phyloP scores from a whole-genome alignment of 2,888 invertebrate genomes.

The Escarpia spicata region DNA sequence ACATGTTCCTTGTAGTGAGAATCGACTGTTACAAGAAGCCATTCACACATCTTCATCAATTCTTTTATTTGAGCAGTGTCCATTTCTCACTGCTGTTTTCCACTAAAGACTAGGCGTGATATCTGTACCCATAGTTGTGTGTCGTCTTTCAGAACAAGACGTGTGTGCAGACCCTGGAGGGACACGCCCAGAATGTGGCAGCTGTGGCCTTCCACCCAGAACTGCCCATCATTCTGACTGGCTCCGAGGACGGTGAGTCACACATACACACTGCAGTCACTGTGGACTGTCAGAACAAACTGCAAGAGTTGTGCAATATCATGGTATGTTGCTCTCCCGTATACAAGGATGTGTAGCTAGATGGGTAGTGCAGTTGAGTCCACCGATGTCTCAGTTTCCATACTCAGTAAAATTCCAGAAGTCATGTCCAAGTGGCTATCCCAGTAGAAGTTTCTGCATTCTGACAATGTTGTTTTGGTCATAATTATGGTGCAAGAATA shows the following conservation, averaged over 20 bases:
- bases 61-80: too few species aligned
- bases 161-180: slow-evolving; percentile 96
- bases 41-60: background rate
- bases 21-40: background rate
- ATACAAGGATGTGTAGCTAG: background rate
- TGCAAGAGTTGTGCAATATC: too few species aligned
- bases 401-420: background rate
- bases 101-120: background rate
- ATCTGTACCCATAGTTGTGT: background rate
- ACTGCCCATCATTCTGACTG: slow-evolving; percentile 93
- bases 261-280: too few species aligned
- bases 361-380: background rate
- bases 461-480: too few species aligned
- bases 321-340: background rate
- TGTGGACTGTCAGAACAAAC: too few species aligned
- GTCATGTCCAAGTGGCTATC: background rate
- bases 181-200: slow-evolving; percentile 93
- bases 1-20: background rate
- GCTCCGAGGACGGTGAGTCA: slow-evolving; percentile 84
- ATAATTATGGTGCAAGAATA: background rate
- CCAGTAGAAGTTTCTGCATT: too few species aligned
- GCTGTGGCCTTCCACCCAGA: slow-evolving; percentile 97
- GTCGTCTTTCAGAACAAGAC: slow-evolving; percentile 85
- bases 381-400: background rate
- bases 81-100: background rate